Conservation (phyloP, 2,113 vertebrate genomes). For the Centrocercus urophasianus region DNA sequence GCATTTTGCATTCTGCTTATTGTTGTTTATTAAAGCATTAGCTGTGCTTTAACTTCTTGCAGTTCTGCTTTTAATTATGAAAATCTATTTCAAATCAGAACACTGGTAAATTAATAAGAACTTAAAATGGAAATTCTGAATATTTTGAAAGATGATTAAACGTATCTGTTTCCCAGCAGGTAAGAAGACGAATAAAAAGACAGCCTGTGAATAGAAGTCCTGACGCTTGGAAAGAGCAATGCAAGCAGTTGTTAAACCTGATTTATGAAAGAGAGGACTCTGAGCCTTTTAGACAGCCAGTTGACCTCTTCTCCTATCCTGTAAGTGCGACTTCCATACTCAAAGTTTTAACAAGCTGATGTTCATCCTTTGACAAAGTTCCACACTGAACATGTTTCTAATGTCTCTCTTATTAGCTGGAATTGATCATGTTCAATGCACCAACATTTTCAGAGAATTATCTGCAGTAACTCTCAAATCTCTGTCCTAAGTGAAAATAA, state of each 20-base stretch:
- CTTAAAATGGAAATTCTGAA: neutral
- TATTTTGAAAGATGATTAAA: neutral
- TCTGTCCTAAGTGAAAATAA: neutral
- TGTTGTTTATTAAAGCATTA: neutral
- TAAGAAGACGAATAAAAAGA: constrained; percentile 73
- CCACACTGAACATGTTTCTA: neutral
- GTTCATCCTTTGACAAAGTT: neutral
- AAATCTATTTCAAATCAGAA: neutral
- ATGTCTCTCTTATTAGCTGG: neutral
- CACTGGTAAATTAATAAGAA: neutral
- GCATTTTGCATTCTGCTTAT: neutral
- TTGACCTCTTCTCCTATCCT: constrained; percentile 89
- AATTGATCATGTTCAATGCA: rapidly evolving
- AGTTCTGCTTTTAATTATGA: neutral
- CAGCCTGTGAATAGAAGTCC: constrained; percentile 77
- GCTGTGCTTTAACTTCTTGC: neutral
- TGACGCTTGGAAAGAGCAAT: constrained; percentile 87
- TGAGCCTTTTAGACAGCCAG: constrained; percentile 90
- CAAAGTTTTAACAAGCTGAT: neutral
- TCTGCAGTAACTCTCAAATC: neutral
- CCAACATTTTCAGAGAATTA: neutral
- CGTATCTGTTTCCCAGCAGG: constrained; percentile 50
- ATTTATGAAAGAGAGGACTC: constrained; percentile 92
- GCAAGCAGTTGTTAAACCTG: constrained; percentile 87
- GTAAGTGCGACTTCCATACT: constrained; percentile 72